Base-by-base conservation (phyloP, 2,888 invertebrate genomes). In the Agrotis clavis region DNA sequence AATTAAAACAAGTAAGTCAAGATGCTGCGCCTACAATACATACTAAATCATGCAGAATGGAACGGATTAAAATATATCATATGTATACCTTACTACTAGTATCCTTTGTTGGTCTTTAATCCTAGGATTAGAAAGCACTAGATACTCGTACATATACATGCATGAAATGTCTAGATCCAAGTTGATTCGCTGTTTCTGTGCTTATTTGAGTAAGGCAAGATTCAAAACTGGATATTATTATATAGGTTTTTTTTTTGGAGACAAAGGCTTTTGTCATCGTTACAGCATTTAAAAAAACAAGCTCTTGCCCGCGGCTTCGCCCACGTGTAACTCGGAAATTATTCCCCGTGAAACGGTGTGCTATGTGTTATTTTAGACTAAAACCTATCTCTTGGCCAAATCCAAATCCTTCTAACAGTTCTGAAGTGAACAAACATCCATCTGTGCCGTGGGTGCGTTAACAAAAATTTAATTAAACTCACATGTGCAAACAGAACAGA, bases 121-220 rank as follows among this genome's bases (percentile, higher is more conserved):
- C 69, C 60, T 50, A 9, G 51, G 51, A 68, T 77, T 64, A 81
- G 30, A 47, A 51, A 11, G 68, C 74, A 21, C 48, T 79, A 61
- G 25, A 25, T 25, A n/a, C n/a, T n/a, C n/a, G 14, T 54, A 61
- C 18, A 9, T 35, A 13, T 60, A 62, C 45, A 80, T 66, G 51
- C 35, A 35, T 56, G 9, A n/a, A 19, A 64, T 75, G 51, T 76
- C 48, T 64, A 61, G 69, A 76, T 45, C 41, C 6, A 18, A 76
- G 56, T 69, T 61, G 21, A 60, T 69, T 76, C 64, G 60, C 19
- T 64, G 11, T 21, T 47, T 47, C 53, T 59, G 18, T 48, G 48
- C 18, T 67, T 62, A 65, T 74, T 59, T 57, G 48, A 65, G 53
- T 47, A 21, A 35, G 35, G 9, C 7, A 35, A 35, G 35, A 9